Conservation (phyloP, 2,113 vertebrate species). For the Heloderma charlesbogerti region DNA sequence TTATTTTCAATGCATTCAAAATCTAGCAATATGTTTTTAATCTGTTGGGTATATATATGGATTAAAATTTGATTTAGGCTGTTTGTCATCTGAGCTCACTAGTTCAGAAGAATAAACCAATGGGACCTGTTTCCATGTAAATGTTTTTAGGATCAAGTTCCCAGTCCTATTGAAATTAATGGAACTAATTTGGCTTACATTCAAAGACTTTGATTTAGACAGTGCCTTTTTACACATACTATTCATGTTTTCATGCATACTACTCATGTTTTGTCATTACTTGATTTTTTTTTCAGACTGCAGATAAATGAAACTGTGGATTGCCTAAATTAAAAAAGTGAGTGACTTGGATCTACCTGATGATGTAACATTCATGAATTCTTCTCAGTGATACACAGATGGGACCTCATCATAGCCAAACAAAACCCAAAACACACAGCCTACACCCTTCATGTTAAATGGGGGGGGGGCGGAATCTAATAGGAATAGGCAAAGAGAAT, state of each 20-base stretch:
- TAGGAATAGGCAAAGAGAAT: not conserved
- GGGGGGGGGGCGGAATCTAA: not conserved
- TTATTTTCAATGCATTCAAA: not conserved
- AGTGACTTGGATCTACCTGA: not conserved
- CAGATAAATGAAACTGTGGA: not conserved
- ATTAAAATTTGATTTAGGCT: not conserved
- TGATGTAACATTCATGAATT: constrained; percentile 2
- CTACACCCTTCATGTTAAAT: constrained; percentile 17
- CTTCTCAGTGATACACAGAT: not conserved
- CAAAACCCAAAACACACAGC: not conserved
- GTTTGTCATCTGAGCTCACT: not conserved
- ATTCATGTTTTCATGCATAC: not conserved
- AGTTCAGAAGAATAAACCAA: not conserved
- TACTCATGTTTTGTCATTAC: not conserved
- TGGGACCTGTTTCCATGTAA: not conserved
- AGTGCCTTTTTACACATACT: not conserved
- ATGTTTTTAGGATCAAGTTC: not conserved
- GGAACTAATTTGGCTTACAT: not conserved
- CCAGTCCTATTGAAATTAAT: not conserved
- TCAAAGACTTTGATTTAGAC: not conserved
- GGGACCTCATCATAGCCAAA: not conserved
- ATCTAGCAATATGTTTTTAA: not conserved
- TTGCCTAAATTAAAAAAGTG: not conserved
- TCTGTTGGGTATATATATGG: not conserved
- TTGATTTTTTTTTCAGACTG: not conserved